Base-by-base conservation (phyloP, 2,888 invertebrate species). In the Himalopsyche anomala region DNA sequence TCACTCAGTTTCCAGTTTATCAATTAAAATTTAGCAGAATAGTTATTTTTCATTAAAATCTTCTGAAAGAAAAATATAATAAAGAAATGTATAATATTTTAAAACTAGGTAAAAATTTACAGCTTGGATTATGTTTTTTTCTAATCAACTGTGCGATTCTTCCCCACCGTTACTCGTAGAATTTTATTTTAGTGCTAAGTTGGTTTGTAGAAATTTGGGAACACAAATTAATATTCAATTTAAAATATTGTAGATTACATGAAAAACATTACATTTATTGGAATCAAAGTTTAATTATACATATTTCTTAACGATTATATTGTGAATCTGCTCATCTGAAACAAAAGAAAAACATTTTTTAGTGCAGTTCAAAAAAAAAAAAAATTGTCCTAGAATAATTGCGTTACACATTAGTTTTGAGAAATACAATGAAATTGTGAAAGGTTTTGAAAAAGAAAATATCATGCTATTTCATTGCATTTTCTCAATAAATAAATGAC, bases 291-390 rank as follows among this genome's bases (percentile, higher is more conserved):
- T 62, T 62, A 62, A 19, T 19, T 36, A 40, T 28, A 38, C 19
- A 36, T 19, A 15, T 80, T 80, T 40, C 38, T 42, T 17, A 80
- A 80, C 5, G 15, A 45, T n/a, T 40, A 81, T 51, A 81, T n/a
- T 81, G 56, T 83, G 38, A 28, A 83, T 56, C 62, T 55, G 51
- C 55, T 8, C 62, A 62, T 62, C 62, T 62, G 62, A 62, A 62
- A 62, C 11, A 28, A 62, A 9, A 11, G 45, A 45, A 11, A 45
- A 45, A 4, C 45, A 45, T 9, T 45, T 45, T 0, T n/a, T 17
- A 56, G 8, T n/a, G 17, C n/a, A n/a, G 4, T 56, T n/a, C 11
- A 5, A 12, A n/a, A 17, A 19, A 62, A 62, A 9, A 6, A 19
- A 19, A 11, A 19, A 28, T 2, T 5, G 11, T 62, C 9, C 9